Conservation (phyloP, 2,888 invertebrate genomes). For the Caenorhabditis sp. region DNA sequence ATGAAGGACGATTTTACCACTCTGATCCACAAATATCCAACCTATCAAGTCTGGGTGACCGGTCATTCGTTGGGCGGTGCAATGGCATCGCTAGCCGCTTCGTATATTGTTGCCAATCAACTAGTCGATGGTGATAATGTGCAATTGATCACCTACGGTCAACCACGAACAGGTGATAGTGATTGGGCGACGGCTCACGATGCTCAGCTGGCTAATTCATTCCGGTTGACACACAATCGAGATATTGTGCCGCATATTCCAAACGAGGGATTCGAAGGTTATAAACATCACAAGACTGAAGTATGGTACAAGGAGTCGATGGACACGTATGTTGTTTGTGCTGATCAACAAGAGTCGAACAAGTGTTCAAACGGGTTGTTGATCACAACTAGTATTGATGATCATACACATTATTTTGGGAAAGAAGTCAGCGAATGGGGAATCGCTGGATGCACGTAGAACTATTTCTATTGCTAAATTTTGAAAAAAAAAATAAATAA, state of each 20-base stretch:
- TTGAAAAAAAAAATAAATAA: conserved; percentile 2
- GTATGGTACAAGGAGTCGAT: conserved; percentile 48
- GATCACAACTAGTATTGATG: conserved; percentile 49
- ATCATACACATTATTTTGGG: conserved; percentile 59
- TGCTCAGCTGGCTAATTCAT: conserved; percentile 42
- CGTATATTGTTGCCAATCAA: conserved; percentile 37
- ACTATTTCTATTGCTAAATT: no score
- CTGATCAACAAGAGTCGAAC: conserved; percentile 37
- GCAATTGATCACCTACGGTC: conserved; percentile 59
- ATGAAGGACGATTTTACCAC: conserved; percentile 52
- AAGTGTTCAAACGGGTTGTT: conserved; percentile 49
- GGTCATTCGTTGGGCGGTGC: conserved; percentile 59
- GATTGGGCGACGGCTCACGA: conserved; percentile 50
- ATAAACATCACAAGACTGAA: conserved; percentile 57
- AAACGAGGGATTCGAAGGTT: conserved; percentile 47
- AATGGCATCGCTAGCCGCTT: conserved; percentile 56
- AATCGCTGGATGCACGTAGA: conserved; percentile 46
- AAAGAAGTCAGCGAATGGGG: conserved; percentile 52
- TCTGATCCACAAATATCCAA: conserved; percentile 48
- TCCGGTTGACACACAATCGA: conserved; percentile 52
- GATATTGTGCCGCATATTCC: conserved; percentile 61
- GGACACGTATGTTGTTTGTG: conserved; percentile 36
- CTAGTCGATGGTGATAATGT: conserved; percentile 27
- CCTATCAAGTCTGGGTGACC: conserved; percentile 56
- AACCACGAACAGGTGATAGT: conserved; percentile 60